Percentiles rank a stretch among this genome's conserved stretches.
These are phyloP conservation scores for Madoqua kirkii DNA, from an alignment of 2,113 vertebrate genomes.

Conservation along the genomic window DNA sequence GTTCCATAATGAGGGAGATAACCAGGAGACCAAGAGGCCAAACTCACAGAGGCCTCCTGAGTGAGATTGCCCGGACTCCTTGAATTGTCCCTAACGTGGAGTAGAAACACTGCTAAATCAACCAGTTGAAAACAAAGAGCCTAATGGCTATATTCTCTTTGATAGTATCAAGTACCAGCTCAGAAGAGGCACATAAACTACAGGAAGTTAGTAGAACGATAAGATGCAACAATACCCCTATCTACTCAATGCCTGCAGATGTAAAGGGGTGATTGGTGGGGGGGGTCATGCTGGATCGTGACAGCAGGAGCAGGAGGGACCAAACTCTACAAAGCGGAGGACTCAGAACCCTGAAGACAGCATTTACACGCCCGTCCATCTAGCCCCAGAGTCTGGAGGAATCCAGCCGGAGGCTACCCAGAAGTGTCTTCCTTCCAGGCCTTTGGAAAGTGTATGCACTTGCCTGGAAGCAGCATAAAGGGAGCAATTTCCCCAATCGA, in stretches of 20 bases:
- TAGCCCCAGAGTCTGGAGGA: not conserved
- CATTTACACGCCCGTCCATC: fast-evolving
- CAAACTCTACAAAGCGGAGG: not conserved
- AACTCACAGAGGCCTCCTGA: not conserved
- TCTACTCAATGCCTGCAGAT: not conserved
- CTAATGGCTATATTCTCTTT: not conserved
- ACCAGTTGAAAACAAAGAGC: not conserved
- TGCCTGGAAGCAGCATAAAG: not conserved
- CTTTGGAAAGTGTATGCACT: not conserved
- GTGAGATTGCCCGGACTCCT: fast-evolving
- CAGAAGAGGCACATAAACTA: not conserved
- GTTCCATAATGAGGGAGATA: not conserved
- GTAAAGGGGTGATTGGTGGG: not conserved
- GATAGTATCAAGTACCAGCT: not conserved
- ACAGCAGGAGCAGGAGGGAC: not conserved
- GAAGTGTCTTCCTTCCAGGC: not conserved
- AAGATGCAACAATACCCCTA: not conserved
- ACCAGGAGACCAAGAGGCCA: not conserved
- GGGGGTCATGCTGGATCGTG: not conserved
- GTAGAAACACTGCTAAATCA: too few relatives aligned
- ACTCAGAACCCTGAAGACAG: not conserved
- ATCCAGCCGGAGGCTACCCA: not conserved
- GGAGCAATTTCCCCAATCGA: not conserved
- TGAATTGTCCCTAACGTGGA: fast-evolving
- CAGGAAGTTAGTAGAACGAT: not conserved